Evolutionary conservation across 2,888 invertebrate species (phyloP), one percentile per base, ranked within the genome.

Genomic region (Cartodere bifasciata): DNA sequence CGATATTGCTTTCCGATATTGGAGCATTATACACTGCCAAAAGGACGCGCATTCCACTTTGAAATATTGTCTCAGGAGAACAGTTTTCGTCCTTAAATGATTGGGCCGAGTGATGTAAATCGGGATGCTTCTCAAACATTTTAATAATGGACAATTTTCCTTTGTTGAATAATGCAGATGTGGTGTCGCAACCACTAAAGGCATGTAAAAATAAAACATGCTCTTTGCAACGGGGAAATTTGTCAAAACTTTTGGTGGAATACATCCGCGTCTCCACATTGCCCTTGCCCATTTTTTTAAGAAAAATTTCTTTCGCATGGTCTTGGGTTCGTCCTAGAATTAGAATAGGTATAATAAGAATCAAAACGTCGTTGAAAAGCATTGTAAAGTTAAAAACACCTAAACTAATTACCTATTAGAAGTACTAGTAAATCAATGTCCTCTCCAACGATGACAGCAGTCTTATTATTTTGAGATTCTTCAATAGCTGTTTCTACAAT

Each of bases 371-470:
- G n/a, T n/a, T n/a, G n/a, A n/a, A n/a, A n/a, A n/a, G n/a, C n/a
- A n/a, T n/a, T n/a, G n/a, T n/a, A n/a, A n/a, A n/a, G n/a, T n/a
- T n/a, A n/a, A n/a, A n/a, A n/a, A n/a, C n/a, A n/a, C n/a, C n/a
- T n/a, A n/a, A n/a, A n/a, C n/a, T n/a, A n/a, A n/a, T n/a, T n/a
- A n/a, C n/a, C n/a, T 45, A 50, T 53, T 46, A 53, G 47, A 50
- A 53, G 44, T 32, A 54, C 47, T 25, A 53, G 43, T 38, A 54
- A 46, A 51, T 55, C 49, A 23, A 52, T 49, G 45, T 56, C 53
- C 51, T 54, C 44, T 48, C 50, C 49, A 44, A 53, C 45, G 35
- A 54, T 49, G 41, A 51, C 48, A 15, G 40, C 34, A 34, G 41
- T 48, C 22, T 22, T 41, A 29, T 39, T 15, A 37, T 36, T 36